A percentile compares a stretch with the other conserved stretches of the same genome.
These are phyloP conservation scores for Tenthredo mesomela DNA, from an alignment of 2,888 invertebrate genomes.

Conservation along the genomic window DNA sequence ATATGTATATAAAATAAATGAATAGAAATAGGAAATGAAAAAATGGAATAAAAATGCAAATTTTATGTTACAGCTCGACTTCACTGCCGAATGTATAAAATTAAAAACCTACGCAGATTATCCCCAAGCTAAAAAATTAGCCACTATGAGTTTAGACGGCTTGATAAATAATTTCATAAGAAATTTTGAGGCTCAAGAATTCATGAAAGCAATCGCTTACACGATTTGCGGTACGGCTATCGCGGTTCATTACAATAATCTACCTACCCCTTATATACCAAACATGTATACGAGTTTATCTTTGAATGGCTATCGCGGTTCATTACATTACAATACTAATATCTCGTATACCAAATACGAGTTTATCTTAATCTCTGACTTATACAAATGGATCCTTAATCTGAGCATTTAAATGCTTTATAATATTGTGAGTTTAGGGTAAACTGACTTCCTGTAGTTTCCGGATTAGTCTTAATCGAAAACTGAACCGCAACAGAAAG, in stretches of 20 bases:
- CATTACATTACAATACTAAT: neutral
- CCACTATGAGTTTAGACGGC: conserved; percentile 62
- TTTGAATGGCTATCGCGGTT: neutral
- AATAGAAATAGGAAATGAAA: neutral
- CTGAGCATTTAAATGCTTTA: conserved; percentile 1
- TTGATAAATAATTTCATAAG: conserved; percentile 58
- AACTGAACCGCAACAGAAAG: conserved; percentile 1
- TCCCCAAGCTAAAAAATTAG: conserved; percentile 58
- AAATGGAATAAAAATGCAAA: neutral
- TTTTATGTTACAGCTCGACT: conserved; percentile 34
- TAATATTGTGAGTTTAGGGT: neutral
- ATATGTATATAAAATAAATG: neutral
- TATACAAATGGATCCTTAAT: neutral
- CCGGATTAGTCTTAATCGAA: neutral
- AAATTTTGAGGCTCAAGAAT: conserved; percentile 59
- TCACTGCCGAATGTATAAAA: neutral
- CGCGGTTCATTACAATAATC: conserved; percentile 23
- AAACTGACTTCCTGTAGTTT: conserved; percentile 1
- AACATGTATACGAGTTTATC: neutral
- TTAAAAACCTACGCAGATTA: conserved; percentile 54
- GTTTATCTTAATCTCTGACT: neutral
- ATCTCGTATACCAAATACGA: neutral
- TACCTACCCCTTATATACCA: neutral
- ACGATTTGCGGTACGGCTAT: conserved; percentile 64
- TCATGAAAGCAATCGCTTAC: conserved; percentile 64